Percentiles rank a stretch among this genome's conserved stretches.
These are phyloP conservation scores for Megatriorchis doriae DNA, from an alignment of 2,113 vertebrate genomes.

Conservation along the genomic window DNA sequence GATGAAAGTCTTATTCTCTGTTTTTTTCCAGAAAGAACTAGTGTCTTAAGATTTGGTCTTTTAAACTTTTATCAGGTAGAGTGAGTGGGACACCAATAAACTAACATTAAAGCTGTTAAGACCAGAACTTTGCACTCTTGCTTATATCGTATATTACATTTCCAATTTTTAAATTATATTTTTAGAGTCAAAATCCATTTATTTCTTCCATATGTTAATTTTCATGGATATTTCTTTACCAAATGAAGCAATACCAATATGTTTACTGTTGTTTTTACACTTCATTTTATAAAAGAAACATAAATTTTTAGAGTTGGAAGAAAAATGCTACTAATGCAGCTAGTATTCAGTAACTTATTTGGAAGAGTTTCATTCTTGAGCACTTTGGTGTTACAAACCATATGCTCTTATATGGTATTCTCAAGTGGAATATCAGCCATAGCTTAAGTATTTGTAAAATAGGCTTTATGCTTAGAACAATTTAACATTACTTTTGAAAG, in stretches of 20 bases:
- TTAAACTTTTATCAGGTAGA: neutral
- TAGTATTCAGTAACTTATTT: neutral
- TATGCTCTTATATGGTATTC: neutral
- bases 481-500: neutral
- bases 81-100: neutral
- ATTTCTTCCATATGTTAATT: neutral
- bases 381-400: neutral
- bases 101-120: neutral
- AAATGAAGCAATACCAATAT: neutral
- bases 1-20: neutral
- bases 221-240: neutral
- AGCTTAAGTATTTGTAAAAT: neutral
- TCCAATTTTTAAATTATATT: neutral
- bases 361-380: neutral
- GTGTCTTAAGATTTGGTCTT: neutral
- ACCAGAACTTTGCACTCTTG: neutral
- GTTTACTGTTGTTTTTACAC: neutral
- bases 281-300: neutral
- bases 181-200: neutral
- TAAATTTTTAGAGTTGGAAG: neutral
- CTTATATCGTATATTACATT: neutral
- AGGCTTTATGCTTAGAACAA: neutral
- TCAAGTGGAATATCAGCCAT: neutral
- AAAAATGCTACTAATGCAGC: neutral
- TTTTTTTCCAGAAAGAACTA: neutral